Conservation (phyloP, 2,113 vertebrate genomes). For the Lichenostomus cassidix region DNA sequence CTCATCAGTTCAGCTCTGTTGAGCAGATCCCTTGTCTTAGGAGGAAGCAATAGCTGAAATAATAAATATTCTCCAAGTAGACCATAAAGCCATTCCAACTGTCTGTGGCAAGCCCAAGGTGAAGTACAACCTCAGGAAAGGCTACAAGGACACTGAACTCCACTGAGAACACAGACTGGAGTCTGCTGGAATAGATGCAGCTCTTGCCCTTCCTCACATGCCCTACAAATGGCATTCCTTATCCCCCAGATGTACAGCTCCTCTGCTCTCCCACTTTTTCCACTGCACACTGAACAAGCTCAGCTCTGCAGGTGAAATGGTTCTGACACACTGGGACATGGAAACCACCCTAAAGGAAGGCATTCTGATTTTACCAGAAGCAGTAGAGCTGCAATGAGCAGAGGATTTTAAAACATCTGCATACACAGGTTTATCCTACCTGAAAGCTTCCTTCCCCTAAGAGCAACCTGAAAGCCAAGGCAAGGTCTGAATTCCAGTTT, state of each 20-base stretch:
- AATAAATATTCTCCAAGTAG: background rate
- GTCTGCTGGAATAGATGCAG: background rate
- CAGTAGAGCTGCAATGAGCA: background rate
- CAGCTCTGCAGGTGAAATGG: background rate
- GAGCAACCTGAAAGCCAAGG: background rate
- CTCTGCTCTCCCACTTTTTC: background rate
- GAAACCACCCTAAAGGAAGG: background rate
- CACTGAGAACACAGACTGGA: background rate
- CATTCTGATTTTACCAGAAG: background rate
- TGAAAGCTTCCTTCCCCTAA: background rate
- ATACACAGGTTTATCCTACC: background rate
- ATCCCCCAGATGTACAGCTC: background rate
- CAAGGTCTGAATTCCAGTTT: background rate
- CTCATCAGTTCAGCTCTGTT: conserved; percentile 21
- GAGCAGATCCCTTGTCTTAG: background rate
- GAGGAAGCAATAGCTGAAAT: background rate
- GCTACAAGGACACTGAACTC: background rate
- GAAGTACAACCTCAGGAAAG: background rate
- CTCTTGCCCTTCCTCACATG: background rate
- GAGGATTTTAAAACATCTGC: background rate
- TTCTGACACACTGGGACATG: background rate
- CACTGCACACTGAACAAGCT: background rate
- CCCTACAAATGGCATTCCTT: background rate
- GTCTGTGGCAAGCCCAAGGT: background rate
- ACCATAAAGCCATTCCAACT: background rate